Conservation (phyloP, 2,888 invertebrate species). For the Ametastegia equiseti region DNA sequence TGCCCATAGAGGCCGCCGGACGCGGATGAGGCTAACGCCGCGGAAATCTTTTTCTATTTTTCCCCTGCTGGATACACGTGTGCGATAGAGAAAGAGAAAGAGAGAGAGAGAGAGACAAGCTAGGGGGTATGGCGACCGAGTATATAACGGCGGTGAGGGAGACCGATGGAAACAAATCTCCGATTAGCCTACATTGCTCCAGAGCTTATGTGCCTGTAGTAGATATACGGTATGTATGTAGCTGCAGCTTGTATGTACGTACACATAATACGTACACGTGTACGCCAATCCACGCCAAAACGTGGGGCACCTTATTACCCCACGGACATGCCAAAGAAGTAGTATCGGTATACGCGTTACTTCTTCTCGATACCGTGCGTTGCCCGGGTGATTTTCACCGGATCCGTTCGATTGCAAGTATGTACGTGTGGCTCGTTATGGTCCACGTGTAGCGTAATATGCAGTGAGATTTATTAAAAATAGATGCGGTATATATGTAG, state of each 20-base stretch:
- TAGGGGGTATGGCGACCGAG: slow-evolving; percentile 19
- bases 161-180: slow-evolving; percentile 59
- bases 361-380: no score
- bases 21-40: slow-evolving; percentile 31
- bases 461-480: background rate
- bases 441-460: background rate
- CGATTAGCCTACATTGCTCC: slow-evolving; percentile 68
- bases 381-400: background rate
- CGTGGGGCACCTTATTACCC: no score
- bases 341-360: no score
- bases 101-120: background rate
- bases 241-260: background rate
- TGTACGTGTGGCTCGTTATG: background rate
- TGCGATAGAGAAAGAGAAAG: slow-evolving; percentile 46
- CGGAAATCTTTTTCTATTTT: slow-evolving; percentile 25
- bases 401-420: background rate
- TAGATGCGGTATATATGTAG: background rate
- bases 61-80: background rate
- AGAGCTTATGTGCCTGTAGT: slow-evolving; percentile 53
- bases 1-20: slow-evolving; percentile 4
- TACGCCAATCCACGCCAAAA: no score
- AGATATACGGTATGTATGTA: background rate
- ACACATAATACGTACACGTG: background rate
- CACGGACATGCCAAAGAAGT: no score
- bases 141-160: slow-evolving; percentile 28